Base-by-base conservation (phyloP, 2,113 vertebrate species). In the Gallinago media region DNA sequence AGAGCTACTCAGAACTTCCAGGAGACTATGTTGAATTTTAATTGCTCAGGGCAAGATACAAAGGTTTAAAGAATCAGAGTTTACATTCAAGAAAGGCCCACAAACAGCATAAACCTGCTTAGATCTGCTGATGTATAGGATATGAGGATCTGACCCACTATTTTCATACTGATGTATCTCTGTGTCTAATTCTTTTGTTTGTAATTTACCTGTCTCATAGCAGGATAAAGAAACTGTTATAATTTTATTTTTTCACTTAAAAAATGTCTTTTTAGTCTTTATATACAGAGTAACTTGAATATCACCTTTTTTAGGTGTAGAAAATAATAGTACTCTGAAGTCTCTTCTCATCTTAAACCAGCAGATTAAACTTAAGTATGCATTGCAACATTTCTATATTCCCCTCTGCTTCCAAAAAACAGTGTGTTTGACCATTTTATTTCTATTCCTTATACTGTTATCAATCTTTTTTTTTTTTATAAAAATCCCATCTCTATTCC, bases 401-500 rank as follows among this genome's bases (percentile, higher is more conserved):
- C 79, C 47, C 14, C n/a, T 71, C 5, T 88, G 20, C 18, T 96
- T 93, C 89, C 91, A 91, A 91, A 97, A 97, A 96, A 7, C 63
- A 80, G 79, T 76, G 82, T 77, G 25, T 96, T 96, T 95, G 94
- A 94, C 96, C 85, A 96, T 91, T 94, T 97, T 94, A 85, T 97
- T 97, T 95, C 87, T 96, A 82, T 94, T 97, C 96, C 88, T 95
- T 95, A 82, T 95, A 73, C 90, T 94, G 65, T 97, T 97, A 97
- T 93, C 89, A 96, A 87, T 97, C 65, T 91, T 96, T 98, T 98
- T n/a, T n/a, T n/a, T 98, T 98, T 98, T 97, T 97, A 96, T 95
- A 97, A 97, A 97, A 97, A 67, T 58, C 85, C 90, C 73, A 97
- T 98, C 95, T 97, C 95, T 97, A 92, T 97, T 98, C 97, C 96